A percentile compares a stretch with the other conserved stretches of the same genome.
Conservation (phyloP, 2,888 invertebrate genomes). For the Drosophila melanosoma region DNA sequence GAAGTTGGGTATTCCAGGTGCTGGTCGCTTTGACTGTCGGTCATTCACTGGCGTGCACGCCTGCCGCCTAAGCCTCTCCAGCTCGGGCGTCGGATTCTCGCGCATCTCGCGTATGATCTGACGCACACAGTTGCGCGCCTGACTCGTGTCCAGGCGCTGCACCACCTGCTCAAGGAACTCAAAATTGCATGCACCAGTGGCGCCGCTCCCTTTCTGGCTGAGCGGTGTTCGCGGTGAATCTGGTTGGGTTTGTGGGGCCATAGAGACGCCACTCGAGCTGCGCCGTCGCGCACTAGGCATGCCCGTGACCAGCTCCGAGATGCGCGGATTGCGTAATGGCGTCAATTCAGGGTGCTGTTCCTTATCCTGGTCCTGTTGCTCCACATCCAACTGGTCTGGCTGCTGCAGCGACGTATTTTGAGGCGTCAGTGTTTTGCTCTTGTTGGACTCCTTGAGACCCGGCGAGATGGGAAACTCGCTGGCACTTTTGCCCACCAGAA, state of each 20-base stretch:
- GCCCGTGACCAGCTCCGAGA: slow-evolving; percentile 80
- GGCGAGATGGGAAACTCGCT: slow-evolving; percentile 79
- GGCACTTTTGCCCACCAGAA: slow-evolving; percentile 87
- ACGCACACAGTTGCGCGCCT: slow-evolving; percentile 80
- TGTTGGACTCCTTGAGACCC: slow-evolving; percentile 36
- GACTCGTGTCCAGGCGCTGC: slow-evolving; percentile 78
- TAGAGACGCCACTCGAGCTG: slow-evolving; percentile 25
- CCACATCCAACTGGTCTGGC: slow-evolving; percentile 1
- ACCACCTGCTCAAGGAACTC: slow-evolving; percentile 77
- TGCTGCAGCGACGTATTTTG: neutral
- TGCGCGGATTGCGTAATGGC: slow-evolving; percentile 81
- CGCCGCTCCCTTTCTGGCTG: slow-evolving; percentile 44
- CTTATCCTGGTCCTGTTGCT: slow-evolving; percentile 47
- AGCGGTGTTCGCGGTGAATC: slow-evolving; percentile 83
- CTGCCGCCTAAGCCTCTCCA: slow-evolving; percentile 82
- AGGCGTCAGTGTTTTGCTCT: slow-evolving; percentile 20
- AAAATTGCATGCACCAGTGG: slow-evolving; percentile 53
- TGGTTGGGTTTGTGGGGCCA: slow-evolving; percentile 3
- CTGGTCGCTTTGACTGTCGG: slow-evolving; percentile 63
- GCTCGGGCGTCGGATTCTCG: slow-evolving; percentile 82
- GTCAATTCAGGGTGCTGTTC: slow-evolving; percentile 64
- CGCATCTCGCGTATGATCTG: slow-evolving; percentile 82
- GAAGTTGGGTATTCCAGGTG: slow-evolving; percentile 82
- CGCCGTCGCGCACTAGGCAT: slow-evolving; percentile 35
- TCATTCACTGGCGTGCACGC: slow-evolving; percentile 83